phyloP scores from a whole-genome alignment of 2,113 vertebrate genomes.

The Eurystomus gularis region DNA sequence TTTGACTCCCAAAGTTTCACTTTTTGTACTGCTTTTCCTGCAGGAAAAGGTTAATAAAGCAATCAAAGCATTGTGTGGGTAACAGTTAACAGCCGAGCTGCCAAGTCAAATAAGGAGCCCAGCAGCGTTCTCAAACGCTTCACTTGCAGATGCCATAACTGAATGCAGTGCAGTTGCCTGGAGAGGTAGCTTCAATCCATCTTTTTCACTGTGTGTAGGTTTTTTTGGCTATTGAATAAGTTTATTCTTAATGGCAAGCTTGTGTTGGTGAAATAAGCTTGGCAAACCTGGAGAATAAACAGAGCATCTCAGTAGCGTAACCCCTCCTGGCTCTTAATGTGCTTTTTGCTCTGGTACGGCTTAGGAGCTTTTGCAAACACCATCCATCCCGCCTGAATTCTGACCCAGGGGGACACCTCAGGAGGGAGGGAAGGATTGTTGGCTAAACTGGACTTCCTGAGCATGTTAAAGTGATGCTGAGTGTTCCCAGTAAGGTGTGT shows the following conservation, averaged over 20 bases:
- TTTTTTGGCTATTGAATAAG: not conserved
- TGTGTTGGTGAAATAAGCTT: not conserved
- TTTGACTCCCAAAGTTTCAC: not conserved
- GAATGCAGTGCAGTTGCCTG: not conserved
- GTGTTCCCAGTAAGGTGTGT: not conserved
- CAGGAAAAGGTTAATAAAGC: not conserved
- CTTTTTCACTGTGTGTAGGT: not conserved
- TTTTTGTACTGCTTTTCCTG: not conserved
- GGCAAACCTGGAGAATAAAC: not conserved
- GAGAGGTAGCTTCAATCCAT: not conserved
- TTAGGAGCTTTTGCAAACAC: not conserved
- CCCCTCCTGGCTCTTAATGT: not conserved
- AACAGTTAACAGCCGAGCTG: not conserved
- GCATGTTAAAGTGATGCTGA: not conserved
- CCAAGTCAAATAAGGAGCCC: not conserved
- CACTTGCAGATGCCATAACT: not conserved
- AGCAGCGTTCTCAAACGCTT: not conserved
- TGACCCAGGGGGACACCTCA: not conserved
- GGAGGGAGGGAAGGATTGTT: not conserved
- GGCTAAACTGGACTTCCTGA: not conserved
- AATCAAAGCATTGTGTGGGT: not conserved
- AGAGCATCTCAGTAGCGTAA: not conserved
- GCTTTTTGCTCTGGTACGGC: not conserved
- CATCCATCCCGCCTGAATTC: not conserved
- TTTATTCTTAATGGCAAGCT: not conserved